Evolutionary conservation across 2,888 invertebrate genomes (phyloP).

Genomic region (Merodon equestris): DNA sequence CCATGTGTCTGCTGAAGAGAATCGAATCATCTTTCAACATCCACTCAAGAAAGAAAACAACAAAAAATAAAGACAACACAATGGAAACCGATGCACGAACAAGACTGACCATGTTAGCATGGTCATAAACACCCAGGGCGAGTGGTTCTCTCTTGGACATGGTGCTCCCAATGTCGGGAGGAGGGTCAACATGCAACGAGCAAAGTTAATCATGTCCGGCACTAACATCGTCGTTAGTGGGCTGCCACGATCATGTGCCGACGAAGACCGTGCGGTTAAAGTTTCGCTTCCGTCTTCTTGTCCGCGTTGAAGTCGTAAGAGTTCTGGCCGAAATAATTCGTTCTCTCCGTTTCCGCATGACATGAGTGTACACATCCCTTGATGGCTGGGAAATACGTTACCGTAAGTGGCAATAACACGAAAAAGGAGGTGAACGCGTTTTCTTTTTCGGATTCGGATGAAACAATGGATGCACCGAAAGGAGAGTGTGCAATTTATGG

Average conservation of each 20-base stretch:
- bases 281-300: slow-evolving; percentile 46
- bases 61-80: slow-evolving; percentile 2
- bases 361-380: slow-evolving; percentile 8
- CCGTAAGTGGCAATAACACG: slow-evolving; percentile 47
- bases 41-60: background rate
- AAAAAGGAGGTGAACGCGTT: slow-evolving; percentile 47
- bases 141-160: too few relatives aligned
- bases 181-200: slow-evolving; percentile 6
- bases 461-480: slow-evolving; percentile 42
- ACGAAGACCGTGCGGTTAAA: slow-evolving; percentile 28
- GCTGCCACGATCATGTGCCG: background rate
- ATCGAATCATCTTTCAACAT: slow-evolving; percentile 44
- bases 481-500: slow-evolving; percentile 36
- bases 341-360: slow-evolving; percentile 24
- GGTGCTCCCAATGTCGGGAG: slow-evolving; percentile 34
- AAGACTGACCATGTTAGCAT: slow-evolving; percentile 2
- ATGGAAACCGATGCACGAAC: background rate
- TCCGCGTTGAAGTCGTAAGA: background rate
- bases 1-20: too few relatives aligned
- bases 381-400: slow-evolving; percentile 27
- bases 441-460: slow-evolving; percentile 21
- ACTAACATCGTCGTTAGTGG: slow-evolving; percentile 1
- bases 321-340: slow-evolving; percentile 39
- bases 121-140: slow-evolving; percentile 29
- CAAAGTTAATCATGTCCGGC: slow-evolving; percentile 43